Evolutionary conservation across 1,140 invertebrate species (phyloP).

Genomic region (Habropoda laboriosa): DNA sequence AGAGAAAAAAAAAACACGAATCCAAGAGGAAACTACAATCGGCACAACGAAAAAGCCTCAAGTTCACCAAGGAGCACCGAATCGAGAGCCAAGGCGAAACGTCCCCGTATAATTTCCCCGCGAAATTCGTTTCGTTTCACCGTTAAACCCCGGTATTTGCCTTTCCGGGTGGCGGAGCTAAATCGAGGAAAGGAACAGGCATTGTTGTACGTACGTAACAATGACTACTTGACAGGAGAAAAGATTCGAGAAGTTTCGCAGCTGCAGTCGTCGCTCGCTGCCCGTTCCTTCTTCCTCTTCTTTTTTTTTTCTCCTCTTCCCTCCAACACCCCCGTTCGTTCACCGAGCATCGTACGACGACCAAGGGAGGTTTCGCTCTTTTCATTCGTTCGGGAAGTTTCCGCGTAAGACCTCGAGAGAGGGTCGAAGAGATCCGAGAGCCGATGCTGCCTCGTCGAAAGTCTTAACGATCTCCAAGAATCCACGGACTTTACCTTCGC

Average conservation of each 20-base stretch:
- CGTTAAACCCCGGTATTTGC: not conserved
- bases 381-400: conserved; percentile 47
- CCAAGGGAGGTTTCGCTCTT: conserved; percentile 21
- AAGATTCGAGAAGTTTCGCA: conserved; percentile 61
- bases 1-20: no score
- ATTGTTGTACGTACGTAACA: conserved; percentile 51
- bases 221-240: conserved; percentile 62
- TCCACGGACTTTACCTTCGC: conserved; percentile 46
- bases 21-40: no score
- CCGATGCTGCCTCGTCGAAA: conserved; percentile 56
- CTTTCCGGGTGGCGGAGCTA: not conserved
- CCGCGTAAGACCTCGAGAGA: conserved; percentile 37
- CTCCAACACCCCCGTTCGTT: no score
- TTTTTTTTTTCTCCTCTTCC: not conserved
- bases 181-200: conserved; percentile 38
- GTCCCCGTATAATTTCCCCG: not conserved
- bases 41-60: no score
- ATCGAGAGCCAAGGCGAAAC: not conserved
- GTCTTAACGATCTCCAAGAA: conserved; percentile 62
- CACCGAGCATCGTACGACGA: no score
- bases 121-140: not conserved
- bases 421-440: conserved; percentile 41
- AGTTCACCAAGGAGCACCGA: not conserved
- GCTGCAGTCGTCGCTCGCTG: conserved; percentile 40
- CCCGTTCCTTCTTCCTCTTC: not conserved